Percentiles rank a stretch among this genome's conserved stretches.
phyloP scores from a whole-genome alignment of 2,888 invertebrate species.

The Philonicus albiceps region DNA sequence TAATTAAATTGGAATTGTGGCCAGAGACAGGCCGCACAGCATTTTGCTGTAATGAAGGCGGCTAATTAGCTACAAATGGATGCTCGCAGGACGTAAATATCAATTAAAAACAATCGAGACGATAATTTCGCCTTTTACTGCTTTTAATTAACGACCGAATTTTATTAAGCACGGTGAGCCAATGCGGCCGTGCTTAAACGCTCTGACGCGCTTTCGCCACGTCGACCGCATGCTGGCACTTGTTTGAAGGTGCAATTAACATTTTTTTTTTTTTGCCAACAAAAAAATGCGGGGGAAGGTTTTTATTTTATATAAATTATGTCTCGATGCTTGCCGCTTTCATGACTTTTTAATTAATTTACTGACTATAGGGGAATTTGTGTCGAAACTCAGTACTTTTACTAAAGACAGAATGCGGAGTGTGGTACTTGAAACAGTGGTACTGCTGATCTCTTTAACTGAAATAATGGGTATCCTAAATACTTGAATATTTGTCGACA shows the following conservation, averaged over 20 bases:
- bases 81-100: conserved; percentile 42
- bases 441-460: not conserved
- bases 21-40: not conserved
- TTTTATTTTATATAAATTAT: not conserved
- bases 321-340: not conserved
- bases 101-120: conserved; percentile 43
- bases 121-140: conserved; percentile 41
- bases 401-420: not conserved
- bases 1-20: conserved; percentile 30
- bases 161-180: not conserved
- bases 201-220: not conserved
- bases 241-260: not conserved
- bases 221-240: not conserved
- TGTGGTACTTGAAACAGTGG: not conserved
- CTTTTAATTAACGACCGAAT: conserved; percentile 13
- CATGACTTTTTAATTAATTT: not conserved
- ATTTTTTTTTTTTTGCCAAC: not conserved
- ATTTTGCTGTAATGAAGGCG: not conserved
- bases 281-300: not conserved
- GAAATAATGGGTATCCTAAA: not conserved
- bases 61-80: conserved; percentile 24
- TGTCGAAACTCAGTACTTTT: not conserved
- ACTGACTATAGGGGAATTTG: not conserved
- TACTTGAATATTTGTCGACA: not conserved
- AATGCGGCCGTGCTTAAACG: not conserved